Percentiles rank a stretch among this genome's conserved stretches.
phyloP scores from a whole-genome alignment of 2,797 vertebrate species.

The Semaprochilodus insignis region DNA sequence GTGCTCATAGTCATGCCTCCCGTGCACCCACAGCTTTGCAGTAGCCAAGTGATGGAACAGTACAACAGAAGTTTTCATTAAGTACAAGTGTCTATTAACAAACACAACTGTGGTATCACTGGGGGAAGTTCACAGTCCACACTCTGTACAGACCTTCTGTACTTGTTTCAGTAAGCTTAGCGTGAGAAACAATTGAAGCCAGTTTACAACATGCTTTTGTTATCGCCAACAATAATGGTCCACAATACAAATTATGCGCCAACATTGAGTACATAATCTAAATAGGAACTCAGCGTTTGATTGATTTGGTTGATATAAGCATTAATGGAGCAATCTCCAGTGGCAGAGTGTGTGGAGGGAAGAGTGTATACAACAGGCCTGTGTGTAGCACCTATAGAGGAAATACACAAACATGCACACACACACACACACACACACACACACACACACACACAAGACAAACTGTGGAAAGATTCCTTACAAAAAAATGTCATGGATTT shows the following conservation, averaged over 20 bases:
- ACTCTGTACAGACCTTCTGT: no score
- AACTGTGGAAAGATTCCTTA: slow-evolving; percentile 21
- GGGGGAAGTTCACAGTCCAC: no score
- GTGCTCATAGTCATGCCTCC: no score
- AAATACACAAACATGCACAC: slow-evolving; percentile 17
- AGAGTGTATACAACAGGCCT: background rate
- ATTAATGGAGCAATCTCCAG: background rate
- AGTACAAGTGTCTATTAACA: background rate
- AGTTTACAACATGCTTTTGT: background rate
- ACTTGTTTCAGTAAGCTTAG: no score
- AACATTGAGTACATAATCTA: slow-evolving; percentile 21
- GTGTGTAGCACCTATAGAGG: slow-evolving; percentile 4
- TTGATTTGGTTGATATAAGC: background rate
- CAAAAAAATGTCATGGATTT: slow-evolving; percentile 27
- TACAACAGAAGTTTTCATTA: background rate
- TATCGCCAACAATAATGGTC: background rate
- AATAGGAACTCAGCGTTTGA: slow-evolving; percentile 8
- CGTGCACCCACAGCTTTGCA: no score
- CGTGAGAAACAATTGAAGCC: background rate
- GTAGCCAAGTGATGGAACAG: background rate
- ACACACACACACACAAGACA: background rate
- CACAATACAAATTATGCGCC: background rate
- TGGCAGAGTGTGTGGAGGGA: background rate
- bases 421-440: slow-evolving; percentile 16
- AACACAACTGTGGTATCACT: background rate